Percentiles rank a stretch among this genome's conserved stretches.
phyloP scores from a whole-genome alignment of 2,888 invertebrate genomes.

The Synanthedon myopaeformis region DNA sequence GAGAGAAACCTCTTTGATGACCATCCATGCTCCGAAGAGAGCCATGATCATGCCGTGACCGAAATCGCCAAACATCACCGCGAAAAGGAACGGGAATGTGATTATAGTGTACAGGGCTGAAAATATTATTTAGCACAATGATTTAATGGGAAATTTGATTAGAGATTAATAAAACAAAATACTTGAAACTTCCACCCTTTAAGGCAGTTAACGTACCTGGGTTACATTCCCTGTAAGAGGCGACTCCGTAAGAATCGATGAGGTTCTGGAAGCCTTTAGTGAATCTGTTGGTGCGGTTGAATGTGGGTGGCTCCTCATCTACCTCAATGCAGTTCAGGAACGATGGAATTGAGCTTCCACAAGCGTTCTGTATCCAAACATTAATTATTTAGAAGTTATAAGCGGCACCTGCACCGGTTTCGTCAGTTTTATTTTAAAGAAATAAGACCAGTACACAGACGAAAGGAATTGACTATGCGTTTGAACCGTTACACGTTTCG shows the following conservation, averaged over 20 bases:
- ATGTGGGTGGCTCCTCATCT: slow-evolving; percentile 88
- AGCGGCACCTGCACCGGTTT: not conserved
- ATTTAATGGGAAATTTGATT: not conserved
- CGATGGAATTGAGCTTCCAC: slow-evolving; percentile 91
- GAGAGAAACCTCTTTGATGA: slow-evolving; percentile 81
- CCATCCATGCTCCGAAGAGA: slow-evolving; percentile 84
- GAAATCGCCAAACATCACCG: slow-evolving; percentile 95
- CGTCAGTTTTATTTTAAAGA: no score
- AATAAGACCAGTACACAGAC: no score
- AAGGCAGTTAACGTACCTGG: slow-evolving; percentile 69
- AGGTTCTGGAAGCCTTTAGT: slow-evolving; percentile 93
- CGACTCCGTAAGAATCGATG: slow-evolving; percentile 93
- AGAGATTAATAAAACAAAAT: not conserved
- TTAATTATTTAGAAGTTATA: not conserved
- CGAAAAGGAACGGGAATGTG: slow-evolving; percentile 95
- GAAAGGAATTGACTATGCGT: no score
- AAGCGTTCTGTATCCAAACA: slow-evolving; percentile 61
- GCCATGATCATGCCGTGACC: slow-evolving; percentile 91
- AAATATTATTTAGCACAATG: slow-evolving; percentile 17
- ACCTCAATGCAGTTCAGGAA: slow-evolving; percentile 91
- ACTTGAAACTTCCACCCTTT: not conserved
- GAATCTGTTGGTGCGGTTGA: slow-evolving; percentile 91
- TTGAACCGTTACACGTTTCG: no score
- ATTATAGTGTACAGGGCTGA: slow-evolving; percentile 87
- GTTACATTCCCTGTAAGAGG: slow-evolving; percentile 92